phyloP scores from a whole-genome alignment of 2,797 vertebrate species.

The Malurus leucopterus region DNA sequence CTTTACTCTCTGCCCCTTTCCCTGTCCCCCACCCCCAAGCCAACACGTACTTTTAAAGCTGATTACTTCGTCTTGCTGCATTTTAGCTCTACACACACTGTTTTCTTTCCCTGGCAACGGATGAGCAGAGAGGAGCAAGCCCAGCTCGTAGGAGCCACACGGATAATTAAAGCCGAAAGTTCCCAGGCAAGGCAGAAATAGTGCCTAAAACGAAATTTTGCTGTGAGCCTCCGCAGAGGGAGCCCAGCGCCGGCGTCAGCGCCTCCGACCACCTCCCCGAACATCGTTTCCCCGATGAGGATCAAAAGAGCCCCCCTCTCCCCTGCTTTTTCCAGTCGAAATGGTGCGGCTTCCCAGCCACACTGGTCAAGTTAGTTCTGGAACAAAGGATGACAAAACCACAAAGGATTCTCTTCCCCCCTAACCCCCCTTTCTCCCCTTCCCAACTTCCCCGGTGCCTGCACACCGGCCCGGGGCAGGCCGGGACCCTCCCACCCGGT shows the following conservation, averaged over 20 bases:
- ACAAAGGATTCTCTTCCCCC: conserved; percentile 5
- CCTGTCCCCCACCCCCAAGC: background rate
- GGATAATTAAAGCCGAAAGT: conserved; percentile 34
- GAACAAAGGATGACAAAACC: conserved; percentile 45
- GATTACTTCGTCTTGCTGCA: conserved; percentile 32
- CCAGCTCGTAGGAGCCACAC: background rate
- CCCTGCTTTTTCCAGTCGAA: background rate
- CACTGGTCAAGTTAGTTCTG: conserved; percentile 29
- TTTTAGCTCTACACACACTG: background rate
- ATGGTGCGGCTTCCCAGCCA: background rate
- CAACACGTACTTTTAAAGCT: conserved; percentile 7
- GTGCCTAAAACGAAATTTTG: conserved; percentile 41
- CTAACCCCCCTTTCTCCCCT: background rate
- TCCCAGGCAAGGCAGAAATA: background rate
- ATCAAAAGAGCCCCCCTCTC: background rate
- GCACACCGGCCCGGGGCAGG: background rate
- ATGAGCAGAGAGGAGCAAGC: background rate
- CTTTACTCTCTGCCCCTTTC: background rate
- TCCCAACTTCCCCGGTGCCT: background rate
- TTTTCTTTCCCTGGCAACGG: background rate
- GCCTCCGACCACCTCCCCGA: background rate
- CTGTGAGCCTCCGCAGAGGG: background rate
- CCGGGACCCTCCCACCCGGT: background rate
- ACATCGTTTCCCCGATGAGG: background rate
- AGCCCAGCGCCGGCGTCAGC: background rate